phyloP scores from a whole-genome alignment of 2,113 vertebrate species.

The Dolichallabes microphthalmus region DNA sequence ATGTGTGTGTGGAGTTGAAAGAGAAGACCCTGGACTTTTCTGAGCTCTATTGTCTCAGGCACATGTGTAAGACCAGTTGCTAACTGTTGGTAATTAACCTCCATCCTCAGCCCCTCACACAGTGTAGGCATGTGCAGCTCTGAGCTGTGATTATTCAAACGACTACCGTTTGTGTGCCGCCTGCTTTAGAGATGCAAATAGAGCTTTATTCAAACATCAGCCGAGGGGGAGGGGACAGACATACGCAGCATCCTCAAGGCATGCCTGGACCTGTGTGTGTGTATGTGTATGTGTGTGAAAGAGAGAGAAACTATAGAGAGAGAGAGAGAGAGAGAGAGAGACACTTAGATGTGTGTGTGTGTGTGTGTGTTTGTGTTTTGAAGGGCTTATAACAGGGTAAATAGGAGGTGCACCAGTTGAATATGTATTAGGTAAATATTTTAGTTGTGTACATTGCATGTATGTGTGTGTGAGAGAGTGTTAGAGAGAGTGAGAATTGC shows the following conservation, averaged over 20 bases:
- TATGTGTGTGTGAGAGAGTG: conserved; percentile 21
- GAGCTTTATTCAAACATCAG: conserved; percentile 41
- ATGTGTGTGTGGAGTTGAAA: conserved; percentile 23
- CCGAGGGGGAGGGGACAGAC: conserved; percentile 37
- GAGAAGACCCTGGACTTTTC: conserved; percentile 14
- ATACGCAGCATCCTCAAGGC: conserved; percentile 45
- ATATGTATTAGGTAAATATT: background rate
- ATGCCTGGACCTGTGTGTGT: conserved; percentile 38
- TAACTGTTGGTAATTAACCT: conserved; percentile 27
- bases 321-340: background rate
- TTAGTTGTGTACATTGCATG: background rate
- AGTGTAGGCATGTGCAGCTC: conserved; percentile 46
- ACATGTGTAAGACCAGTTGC: conserved; percentile 35
- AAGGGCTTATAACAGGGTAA: background rate
- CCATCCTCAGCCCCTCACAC: conserved; percentile 14
- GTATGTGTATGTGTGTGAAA: conserved; percentile 22
- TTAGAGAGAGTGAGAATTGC: conserved; percentile 1
- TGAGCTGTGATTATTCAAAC: conserved; percentile 47
- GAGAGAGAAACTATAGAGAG: background rate
- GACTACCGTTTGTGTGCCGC: conserved; percentile 42
- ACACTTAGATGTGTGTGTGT: conserved; percentile 12
- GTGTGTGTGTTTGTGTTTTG: background rate
- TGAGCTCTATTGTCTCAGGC: conserved; percentile 20
- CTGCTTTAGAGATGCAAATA: conserved; percentile 54
- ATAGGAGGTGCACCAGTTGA: background rate